A percentile compares a stretch with the other conserved stretches of the same genome.
These are phyloP conservation scores for Ivindomyrus marchei DNA, from an alignment of 2,113 vertebrate species.

Conservation along the genomic window DNA sequence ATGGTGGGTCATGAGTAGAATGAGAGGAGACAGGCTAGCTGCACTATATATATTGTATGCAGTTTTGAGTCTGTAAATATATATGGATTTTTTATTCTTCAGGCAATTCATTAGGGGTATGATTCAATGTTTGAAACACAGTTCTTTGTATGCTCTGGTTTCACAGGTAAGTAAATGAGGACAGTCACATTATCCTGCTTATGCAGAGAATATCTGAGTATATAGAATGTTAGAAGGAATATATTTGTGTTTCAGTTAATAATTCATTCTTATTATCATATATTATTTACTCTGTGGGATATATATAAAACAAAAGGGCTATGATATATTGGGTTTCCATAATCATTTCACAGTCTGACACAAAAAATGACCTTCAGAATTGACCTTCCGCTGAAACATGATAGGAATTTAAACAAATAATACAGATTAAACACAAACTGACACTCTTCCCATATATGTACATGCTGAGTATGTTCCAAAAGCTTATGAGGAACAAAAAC, in stretches of 20 bases:
- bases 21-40: not conserved
- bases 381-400: not conserved
- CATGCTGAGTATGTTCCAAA: not conserved
- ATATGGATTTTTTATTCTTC: not conserved
- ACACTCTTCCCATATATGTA: not conserved
- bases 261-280: not conserved
- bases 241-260: not conserved
- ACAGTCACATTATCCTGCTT: not conserved
- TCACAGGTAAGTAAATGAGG: not conserved
- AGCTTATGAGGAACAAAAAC: not conserved
- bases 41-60: not conserved
- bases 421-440: not conserved
- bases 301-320: not conserved
- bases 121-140: not conserved
- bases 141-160: not conserved
- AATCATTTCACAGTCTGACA: conserved; percentile 5
- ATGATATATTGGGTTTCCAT: not conserved
- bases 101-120: not conserved
- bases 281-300: not conserved
- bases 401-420: not conserved
- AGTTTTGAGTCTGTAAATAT: not conserved
- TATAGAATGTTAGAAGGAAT: not conserved
- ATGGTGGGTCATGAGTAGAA: not conserved
- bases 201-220: not conserved
- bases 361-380: not conserved